Evolutionary conservation across 1,140 invertebrate species (phyloP), one percentile per base, ranked within the genome.

Genomic region (Drosophila melanogaster): DNA sequence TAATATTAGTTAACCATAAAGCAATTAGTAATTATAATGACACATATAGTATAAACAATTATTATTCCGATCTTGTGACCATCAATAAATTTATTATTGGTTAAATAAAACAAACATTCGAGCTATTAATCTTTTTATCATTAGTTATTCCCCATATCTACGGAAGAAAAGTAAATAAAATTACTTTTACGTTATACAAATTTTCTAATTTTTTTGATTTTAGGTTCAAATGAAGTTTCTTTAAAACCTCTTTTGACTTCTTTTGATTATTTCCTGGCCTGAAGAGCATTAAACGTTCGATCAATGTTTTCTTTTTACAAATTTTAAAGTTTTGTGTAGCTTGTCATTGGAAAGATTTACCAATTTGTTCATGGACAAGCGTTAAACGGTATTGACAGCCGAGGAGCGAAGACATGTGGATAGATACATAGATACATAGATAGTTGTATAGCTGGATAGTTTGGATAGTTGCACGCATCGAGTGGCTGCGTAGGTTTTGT

Each of bases 371-470:
- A 53, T 15, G 26, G 72, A 75, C 50, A 75, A 56, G 72, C 60
- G 72, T 76, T 76, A 76, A 76, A 76, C 54, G 41, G 33, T 19
- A 76, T 66, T 75, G 71, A 76, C 72, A 54, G 50, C 37, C 58
- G 51, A 41, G 33, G 0, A 30, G 44, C 22, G 35, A 24, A 19
- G 44, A 38, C 35, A 51, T 22, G 19, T 22, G 35, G 22, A 47
- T 19, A 10, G 10, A 37, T 26, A 26, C 6, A 6, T 30, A 8
- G 30, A 30, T 30, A 8, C 7, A 2, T 10, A 8, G 26, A 30
- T 30, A 30, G 26, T 7, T 30, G 26, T 0, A 30, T 7, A 8
- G 26, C 7, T 26, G 26, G 5, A 26, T 6, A 30, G 38, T 7
- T 14, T 19, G 17, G 66, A 60, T 61, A 55, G 71, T 75, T 66